phyloP scores from a whole-genome alignment of 2,888 invertebrate species.

The Tenodera sinensis region DNA sequence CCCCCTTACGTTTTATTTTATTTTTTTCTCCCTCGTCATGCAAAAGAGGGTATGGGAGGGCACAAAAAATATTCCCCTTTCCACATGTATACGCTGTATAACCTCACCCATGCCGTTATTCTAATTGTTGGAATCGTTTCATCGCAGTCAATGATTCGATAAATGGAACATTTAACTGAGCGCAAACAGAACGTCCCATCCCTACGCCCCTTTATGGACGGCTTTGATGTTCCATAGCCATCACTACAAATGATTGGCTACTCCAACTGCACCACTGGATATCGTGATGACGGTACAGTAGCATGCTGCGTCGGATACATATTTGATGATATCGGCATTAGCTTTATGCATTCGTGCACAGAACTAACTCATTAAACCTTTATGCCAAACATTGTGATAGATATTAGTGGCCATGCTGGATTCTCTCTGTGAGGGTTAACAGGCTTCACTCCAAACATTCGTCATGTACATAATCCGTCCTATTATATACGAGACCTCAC shows the following conservation, averaged over 20 bases:
- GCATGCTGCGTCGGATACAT: constrained; percentile 3
- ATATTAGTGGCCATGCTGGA: background rate
- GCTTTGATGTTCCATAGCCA: constrained; percentile 3
- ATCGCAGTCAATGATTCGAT: constrained; percentile 17
- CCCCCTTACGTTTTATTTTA: background rate
- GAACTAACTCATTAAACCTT: constrained; percentile 14
- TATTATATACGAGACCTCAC: background rate
- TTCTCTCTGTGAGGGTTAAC: background rate
- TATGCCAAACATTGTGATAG: constrained; percentile 16
- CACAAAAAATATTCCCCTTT: background rate
- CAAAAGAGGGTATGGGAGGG: background rate
- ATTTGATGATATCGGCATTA: constrained; percentile 17
- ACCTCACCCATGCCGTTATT: background rate
- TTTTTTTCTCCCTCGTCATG: background rate
- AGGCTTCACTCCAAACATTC: background rate
- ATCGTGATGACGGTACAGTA: background rate
- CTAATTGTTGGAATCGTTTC: constrained; percentile 17
- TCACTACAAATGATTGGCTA: constrained; percentile 11
- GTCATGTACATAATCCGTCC: background rate
- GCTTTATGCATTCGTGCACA: constrained; percentile 13
- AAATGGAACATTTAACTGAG: constrained; percentile 19
- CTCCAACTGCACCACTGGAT: background rate
- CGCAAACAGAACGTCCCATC: constrained; percentile 6
- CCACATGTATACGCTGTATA: background rate
- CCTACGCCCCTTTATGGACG: background rate